A percentile compares a stretch with the other conserved stretches of the same genome.
Evolutionary conservation across 2,888 invertebrate genomes (phyloP).

Genomic region (Platycnemis pennipes): DNA sequence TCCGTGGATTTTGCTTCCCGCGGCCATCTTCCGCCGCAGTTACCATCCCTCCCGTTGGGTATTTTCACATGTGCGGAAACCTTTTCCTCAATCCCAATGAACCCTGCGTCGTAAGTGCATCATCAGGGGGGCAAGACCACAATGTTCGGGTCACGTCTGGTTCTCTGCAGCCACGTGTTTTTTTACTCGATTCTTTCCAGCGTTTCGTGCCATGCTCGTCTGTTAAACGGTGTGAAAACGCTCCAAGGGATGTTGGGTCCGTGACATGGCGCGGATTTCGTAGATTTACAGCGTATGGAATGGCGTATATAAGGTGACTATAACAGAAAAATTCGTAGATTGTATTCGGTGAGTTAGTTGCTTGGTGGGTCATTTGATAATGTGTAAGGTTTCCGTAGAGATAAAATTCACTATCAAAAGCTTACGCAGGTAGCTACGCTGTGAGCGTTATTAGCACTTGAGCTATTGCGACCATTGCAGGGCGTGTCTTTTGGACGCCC

Average conservation of each 20-base stretch:
- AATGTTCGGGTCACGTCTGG: neutral
- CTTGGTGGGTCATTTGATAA: no score
- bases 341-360: no score
- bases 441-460: no score
- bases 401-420: no score
- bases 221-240: neutral
- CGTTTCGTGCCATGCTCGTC: neutral
- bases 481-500: no score
- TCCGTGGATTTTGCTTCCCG: neutral
- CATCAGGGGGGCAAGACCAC: neutral
- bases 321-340: no score
- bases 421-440: no score
- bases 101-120: neutral
- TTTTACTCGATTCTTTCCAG: neutral
- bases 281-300: neutral
- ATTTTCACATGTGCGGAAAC: neutral
- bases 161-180: neutral
- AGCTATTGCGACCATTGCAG: no score
- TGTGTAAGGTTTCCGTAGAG: no score
- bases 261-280: neutral
- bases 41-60: neutral
- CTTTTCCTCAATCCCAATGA: neutral
- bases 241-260: neutral
- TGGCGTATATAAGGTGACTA: no score
- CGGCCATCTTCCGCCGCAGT: neutral